Percentiles rank a stretch among this genome's conserved stretches.
Evolutionary conservation across 2,797 vertebrate genomes (phyloP).

Genomic region (Odontamblyopus rebecca): DNA sequence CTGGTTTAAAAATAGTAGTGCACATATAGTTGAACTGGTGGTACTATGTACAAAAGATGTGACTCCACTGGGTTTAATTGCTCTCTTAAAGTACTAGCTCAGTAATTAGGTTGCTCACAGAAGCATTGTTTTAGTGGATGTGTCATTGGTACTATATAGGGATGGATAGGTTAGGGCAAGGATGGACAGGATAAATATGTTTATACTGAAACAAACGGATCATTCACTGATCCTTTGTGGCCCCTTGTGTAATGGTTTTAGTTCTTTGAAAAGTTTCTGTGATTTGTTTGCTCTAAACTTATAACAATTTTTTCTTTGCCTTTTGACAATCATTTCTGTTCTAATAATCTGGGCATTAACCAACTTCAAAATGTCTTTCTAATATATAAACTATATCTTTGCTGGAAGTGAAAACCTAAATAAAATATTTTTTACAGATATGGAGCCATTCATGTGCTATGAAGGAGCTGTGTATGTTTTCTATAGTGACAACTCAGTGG

Average conservation of each 20-base stretch:
- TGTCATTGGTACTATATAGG: too few relatives aligned
- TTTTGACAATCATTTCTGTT: neutral
- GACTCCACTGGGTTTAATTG: too few relatives aligned
- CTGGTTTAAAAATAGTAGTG: too few relatives aligned
- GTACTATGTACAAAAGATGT: too few relatives aligned
- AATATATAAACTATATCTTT: neutral
- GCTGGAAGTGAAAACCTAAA: neutral
- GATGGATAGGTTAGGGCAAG: neutral
- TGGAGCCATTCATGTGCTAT: slow-evolving; percentile 80
- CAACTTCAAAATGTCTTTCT: neutral
- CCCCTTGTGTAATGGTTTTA: too few relatives aligned
- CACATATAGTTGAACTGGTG: too few relatives aligned
- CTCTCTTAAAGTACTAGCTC: too few relatives aligned
- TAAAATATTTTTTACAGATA: slow-evolving; percentile 42
- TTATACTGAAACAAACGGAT: neutral
- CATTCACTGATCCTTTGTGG: neutral
- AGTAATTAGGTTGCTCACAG: too few relatives aligned
- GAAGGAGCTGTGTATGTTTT: slow-evolving; percentile 75
- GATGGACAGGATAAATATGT: neutral
- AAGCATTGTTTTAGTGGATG: too few relatives aligned
- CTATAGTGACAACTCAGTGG: slow-evolving; percentile 44
- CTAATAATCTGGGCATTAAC: neutral
- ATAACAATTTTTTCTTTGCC: neutral
- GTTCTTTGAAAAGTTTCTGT: too few relatives aligned
- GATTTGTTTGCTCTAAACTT: too few relatives aligned